Evolutionary conservation across 2,113 vertebrate species (phyloP), one percentile per base, ranked within the genome.

Genomic region (Labeo rohita): DNA sequence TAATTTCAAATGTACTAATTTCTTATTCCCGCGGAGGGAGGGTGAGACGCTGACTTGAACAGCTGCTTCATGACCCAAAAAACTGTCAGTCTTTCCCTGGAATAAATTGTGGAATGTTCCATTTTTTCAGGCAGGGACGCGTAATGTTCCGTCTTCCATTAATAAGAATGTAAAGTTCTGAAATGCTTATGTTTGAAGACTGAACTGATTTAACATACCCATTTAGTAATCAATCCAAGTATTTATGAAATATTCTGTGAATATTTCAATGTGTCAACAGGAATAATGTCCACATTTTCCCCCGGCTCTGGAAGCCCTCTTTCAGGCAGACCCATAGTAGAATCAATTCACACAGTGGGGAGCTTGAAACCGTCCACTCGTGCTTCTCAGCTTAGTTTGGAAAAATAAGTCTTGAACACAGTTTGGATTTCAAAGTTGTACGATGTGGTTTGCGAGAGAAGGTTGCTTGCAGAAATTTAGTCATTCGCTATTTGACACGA

Each of bases 21-120:
- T 95, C 95, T 95, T 96, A 96, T 96, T 95, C 95, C 93, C 91
- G 92, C 94, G 92, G 96, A 93, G 96, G 95, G 96, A 94, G 95
- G 94, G 83, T 56, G 85, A 92, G 88, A 92, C 93, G 88, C 93
- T 95, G 96, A 95, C 95, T 96, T 94, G 93, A 96, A 96, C 95
- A 95, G 96, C 96, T 95, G 95, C 95, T 96, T 96, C 95, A 95
- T 96, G 96, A 96, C 96, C 96, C 96, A 96, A 96, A 96, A 96
- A 96, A 95, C 96, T 96, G 96, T 96, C 96, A 96, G 95, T 96
- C 96, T 96, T 96, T 96, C 95, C 96, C 95, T 95, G 96, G 96
- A 95, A 96, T 95, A 96, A 96, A 95, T 96, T 95, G 96, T 96
- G 95, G 96, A 95, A 93, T 92, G 92, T 92, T 94, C 93, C 94